Base-by-base conservation (phyloP, 2,113 vertebrate genomes). In the Vanacampus margaritifer region DNA sequence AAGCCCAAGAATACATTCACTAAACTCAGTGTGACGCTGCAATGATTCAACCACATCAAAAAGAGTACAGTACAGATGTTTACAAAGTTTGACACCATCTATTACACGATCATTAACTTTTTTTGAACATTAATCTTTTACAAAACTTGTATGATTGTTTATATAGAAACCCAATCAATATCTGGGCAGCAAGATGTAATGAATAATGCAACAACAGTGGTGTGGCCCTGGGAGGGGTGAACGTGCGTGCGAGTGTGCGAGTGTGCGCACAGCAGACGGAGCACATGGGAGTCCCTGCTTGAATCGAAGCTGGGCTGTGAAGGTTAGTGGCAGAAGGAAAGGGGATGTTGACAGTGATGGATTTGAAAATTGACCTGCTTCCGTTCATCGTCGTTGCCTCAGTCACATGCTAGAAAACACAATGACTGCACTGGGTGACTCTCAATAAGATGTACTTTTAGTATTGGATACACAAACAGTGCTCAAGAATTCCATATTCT, bases 361-460 rank as follows among this genome's bases (percentile, higher is more conserved):
- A 62, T 32, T 45, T 19, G 61, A 60, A 76, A 70, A 79, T 50
- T 71, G 72, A 84, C 64, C 59, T 37, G 28, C 37, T 71, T 74
- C 45, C 53, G 28, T 57, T 58, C 58, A 46, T 65, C 59, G 61
- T 65, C 59, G 53, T 50, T 13, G 50, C 28, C 9, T 66, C 43
- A 53, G 13, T 48, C 51, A 65, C 2, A 56, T n/a, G 48, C n/a
- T 53, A 48, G n/a, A 71, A 35, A 76, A 53, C 26, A 61, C 53
- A 10, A 60, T 35, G 56, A 9, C 36, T 32, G 37, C 24, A 43
- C 60, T 16, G 7, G 17, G 45, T 36, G 68, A 67, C 53, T 56
- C 68, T 26, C 36, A 37, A 3, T 39, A 45, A 39, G 23, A 50
- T 32, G n/a, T 7, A 26, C 37, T 8, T n/a, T 35, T 0, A 60